Base-by-base conservation (phyloP, 2,797 vertebrate genomes). In the Sebastes goodei region DNA sequence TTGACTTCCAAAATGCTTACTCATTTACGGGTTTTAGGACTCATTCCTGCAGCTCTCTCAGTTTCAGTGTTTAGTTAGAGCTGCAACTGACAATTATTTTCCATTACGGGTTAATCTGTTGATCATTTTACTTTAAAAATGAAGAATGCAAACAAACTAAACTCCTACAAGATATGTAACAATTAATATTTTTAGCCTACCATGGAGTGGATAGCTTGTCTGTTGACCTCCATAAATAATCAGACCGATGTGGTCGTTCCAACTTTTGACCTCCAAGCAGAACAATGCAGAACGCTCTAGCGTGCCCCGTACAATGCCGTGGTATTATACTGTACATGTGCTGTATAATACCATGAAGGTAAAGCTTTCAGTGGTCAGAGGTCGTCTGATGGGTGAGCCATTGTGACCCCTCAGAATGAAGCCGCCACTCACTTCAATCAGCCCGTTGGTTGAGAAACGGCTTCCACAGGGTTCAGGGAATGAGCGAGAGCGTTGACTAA, bases 231-330 rank as follows among this genome's bases (percentile, higher is more conserved):
- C 69, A 71, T 81, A 12, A 82, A 82, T 72, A 72, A 69, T 10
- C 30, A 55, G 61, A 56, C 27, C 74, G 32, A 4, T 42, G 49
- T 30, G 80, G 74, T 64, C 71, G 63, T 69, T 69, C 71, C 27
- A 76, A 78, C 82, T 84, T 82, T 55, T 92, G 92, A 92, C 89
- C 91, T 79, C 87, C 66, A 80, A 81, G 78, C 32, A 61, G 64
- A 86, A 94, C 91, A 94, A 94, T 85, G 76, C 82, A 60, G 93
- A 89, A 86, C 30, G 71, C 71, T 83, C 90, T 6, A 61, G 87
- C 78, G 38, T 80, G 84, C 67, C 74, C 71, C 23, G 7, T 62
- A 78, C 85, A 77, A 82, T 76, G 57, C 81, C n/a, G 0, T 23
- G 68, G 62, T 75, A 80, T 75, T 46, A 64, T 70, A 59, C 49